Evolutionary conservation across 1,140 invertebrate genomes (phyloP).

Genomic region (Macrobrachium nipponense): DNA sequence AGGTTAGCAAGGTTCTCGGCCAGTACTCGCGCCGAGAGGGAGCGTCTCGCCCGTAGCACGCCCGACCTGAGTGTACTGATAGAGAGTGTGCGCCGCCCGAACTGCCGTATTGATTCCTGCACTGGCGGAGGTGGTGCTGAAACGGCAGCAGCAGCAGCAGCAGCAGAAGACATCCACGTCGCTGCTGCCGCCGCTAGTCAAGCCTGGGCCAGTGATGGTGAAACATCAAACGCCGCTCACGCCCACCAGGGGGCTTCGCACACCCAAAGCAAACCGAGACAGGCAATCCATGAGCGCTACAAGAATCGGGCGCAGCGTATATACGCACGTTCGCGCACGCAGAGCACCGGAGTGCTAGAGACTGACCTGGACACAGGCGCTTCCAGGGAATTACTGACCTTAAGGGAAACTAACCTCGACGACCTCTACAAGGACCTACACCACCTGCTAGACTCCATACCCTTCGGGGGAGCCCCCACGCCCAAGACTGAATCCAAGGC

Average conservation of each 20-base stretch:
- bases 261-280: slow-evolving; percentile 35
- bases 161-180: slow-evolving; percentile 31
- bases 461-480: slow-evolving; percentile 69
- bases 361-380: slow-evolving; percentile 81
- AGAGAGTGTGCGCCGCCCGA: slow-evolving; percentile 51
- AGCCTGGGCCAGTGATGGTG: slow-evolving; percentile 65
- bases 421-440: slow-evolving; percentile 69
- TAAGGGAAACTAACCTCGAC: slow-evolving; percentile 67
- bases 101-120: slow-evolving; percentile 58
- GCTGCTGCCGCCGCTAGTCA: slow-evolving; percentile 33
- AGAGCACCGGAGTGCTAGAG: slow-evolving; percentile 78
- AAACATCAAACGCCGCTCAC: slow-evolving; percentile 65
- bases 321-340: slow-evolving; percentile 44
- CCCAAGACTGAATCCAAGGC: slow-evolving; percentile 70
- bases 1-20: slow-evolving; percentile 64
- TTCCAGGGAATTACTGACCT: slow-evolving; percentile 36
- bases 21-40: slow-evolving; percentile 64
- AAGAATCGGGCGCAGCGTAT: slow-evolving; percentile 37
- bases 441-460: slow-evolving; percentile 61
- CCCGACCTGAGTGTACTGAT: slow-evolving; percentile 65
- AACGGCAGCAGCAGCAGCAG: slow-evolving; percentile 44
- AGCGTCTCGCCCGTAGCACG: slow-evolving; percentile 65
- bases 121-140: neutral
- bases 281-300: slow-evolving; percentile 47
- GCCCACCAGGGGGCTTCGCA: slow-evolving; percentile 41